Evolutionary conservation across 35 echinoderm and acorn worm species (phyloP).

Genomic region (Anneissia japonica): DNA sequence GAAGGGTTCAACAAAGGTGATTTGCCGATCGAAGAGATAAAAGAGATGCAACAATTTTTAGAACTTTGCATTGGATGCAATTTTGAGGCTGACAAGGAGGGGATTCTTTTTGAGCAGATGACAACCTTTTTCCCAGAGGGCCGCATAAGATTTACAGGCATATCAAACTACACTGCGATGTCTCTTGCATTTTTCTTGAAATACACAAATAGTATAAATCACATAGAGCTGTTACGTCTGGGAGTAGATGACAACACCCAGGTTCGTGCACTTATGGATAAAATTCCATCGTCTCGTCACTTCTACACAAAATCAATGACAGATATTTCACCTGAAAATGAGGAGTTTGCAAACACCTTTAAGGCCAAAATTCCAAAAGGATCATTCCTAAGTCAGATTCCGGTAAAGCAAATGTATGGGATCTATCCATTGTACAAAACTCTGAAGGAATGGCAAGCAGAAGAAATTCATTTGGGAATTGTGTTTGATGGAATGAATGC

Average conservation of each 20-base stretch:
- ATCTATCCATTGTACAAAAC: not conserved
- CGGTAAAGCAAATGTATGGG: not conserved
- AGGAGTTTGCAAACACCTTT: not conserved
- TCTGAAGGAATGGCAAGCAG: not conserved
- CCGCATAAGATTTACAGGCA: not conserved
- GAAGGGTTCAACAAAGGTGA: not conserved
- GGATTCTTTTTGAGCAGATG: not conserved
- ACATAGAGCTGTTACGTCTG: not conserved
- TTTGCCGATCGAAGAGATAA: not conserved
- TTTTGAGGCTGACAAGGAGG: not conserved
- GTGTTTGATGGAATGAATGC: not conserved
- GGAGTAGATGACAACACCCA: not conserved
- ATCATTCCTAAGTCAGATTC: not conserved
- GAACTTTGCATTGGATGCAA: not conserved
- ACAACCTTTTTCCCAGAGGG: not conserved
- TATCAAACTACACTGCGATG: not conserved
- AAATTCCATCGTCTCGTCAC: not conserved
- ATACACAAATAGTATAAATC: not conserved
- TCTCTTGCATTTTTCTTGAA: not conserved
- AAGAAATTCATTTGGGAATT: not conserved
- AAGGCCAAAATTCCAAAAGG: not conserved
- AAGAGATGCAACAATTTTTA: not conserved
- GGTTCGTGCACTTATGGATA: not conserved
- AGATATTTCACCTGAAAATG: not conserved
- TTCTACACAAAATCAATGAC: not conserved